A percentile compares a stretch with the other conserved stretches of the same genome.
Conservation (phyloP, 2,113 vertebrate species). For the Enhydra lutris region DNA sequence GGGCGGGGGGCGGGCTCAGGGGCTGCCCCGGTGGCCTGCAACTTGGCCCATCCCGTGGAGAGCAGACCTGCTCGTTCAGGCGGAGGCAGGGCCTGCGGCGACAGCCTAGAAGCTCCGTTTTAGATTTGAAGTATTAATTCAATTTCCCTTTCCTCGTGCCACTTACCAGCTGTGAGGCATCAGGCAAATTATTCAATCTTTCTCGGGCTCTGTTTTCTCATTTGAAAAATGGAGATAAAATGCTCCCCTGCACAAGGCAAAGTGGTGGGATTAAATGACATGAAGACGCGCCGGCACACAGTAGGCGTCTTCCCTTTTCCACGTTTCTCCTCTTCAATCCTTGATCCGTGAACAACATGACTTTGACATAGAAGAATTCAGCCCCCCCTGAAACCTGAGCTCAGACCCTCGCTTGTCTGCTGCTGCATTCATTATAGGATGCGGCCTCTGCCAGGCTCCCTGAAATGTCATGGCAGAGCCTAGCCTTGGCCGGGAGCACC, state of each 20-base stretch:
- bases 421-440: neutral
- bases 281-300: neutral
- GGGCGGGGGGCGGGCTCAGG: neutral
- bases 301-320: neutral
- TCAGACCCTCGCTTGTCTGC: neutral
- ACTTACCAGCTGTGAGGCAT: neutral
- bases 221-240: neutral
- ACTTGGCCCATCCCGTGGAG: rapidly evolving
- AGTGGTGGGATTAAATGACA: neutral
- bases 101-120: neutral
- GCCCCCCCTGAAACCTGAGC: neutral
- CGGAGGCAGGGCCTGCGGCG: too few species aligned
- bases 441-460: rapidly evolving
- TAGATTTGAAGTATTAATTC: neutral
- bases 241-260: neutral
- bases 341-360: neutral
- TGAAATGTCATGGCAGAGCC: rapidly evolving
- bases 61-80: rapidly evolving
- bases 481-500: neutral
- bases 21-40: rapidly evolving
- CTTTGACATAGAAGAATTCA: neutral
- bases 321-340: neutral
- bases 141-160: neutral
- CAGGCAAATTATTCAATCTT: neutral
- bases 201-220: neutral